Evolutionary conservation across 1,140 invertebrate species (phyloP), one percentile per base, ranked within the genome.

Genomic region (Diuraphis noxia): DNA sequence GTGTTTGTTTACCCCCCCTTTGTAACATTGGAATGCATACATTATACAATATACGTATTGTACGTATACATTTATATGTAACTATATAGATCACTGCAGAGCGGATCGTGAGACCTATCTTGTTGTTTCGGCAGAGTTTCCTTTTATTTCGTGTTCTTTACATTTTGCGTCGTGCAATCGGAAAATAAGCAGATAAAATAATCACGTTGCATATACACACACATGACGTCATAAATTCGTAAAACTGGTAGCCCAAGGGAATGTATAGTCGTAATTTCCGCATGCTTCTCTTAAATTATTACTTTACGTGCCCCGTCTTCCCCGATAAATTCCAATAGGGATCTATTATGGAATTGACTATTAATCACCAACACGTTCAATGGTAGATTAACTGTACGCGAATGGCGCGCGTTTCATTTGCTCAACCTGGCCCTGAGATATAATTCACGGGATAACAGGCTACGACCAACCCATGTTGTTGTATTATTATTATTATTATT

Each of bases 21-120:
- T n/a, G n/a, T 5, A 84, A 84, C 82, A 84, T 34, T 21, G 41
- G 82, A 43, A 84, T 84, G 81, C 81, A 84, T 82, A 41, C 40
- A 84, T 84, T 84, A 84, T 72, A n/a, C 56, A 72, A n/a, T 72
- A 72, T 72, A 30, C 30, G n/a, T n/a, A 30, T 63, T 72, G n/a
- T 72, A 9, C n/a, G 10, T 34, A 63, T n/a, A n/a, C 9, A 63
- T 63, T 21, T 49, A 49, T 49, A 49, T 49, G 21, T 49, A 10
- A 43, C 8, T 17, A 46, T 49, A 49, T 21, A 3, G 46, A 49
- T 21, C 7, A 21, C 19, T 30, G 25, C 30, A 30, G 30, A 72
- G 56, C n/a, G 23, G 56, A 72, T 72, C 56, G 56, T 72, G 56
- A n/a, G 56, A 72, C 56, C 56, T 72, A 72, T n/a, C 56, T 72